Evolutionary conservation across 2,113 vertebrate genomes (phyloP), one percentile per base, ranked within the genome.

Genomic region (Amphilophus citrinellus): DNA sequence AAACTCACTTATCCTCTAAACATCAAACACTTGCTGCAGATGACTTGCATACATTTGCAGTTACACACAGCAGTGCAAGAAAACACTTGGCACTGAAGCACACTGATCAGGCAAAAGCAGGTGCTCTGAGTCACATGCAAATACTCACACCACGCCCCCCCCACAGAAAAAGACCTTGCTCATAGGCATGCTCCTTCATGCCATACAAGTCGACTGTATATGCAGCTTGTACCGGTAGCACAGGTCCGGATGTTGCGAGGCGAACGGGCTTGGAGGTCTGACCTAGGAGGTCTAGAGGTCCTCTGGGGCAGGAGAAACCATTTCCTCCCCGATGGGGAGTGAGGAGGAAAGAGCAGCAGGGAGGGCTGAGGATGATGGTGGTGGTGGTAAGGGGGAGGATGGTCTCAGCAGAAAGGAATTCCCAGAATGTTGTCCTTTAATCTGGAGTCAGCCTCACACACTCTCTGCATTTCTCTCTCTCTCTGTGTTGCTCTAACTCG

Each of bases 391-490:
- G 89, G 88, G 91, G 89, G 88, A 86, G 88, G 92, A 93, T 95
- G 92, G 88, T 96, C 96, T 97, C 96, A 97, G 95, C 96, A 96
- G 95, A 87, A 95, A 96, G 96, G 97, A 98, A 98, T 97, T 97
- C 96, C 89, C 91, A 97, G 97, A 98, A 98, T 97, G 97, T 96
- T 97, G 96, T 97, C 96, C 96, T 97, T 97, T 97, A 96, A 97
- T 97, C 96, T 97, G 94, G 92, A 96, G 95, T 96, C 95, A 96
- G 95, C 96, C 97, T 93, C 83, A 84, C 86, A 86, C 85, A 79
- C 86, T 77, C 88, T 78, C 47, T 39, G 6, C 79, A 24, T 90
- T 77, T 80, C 61, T 85, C 82, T 20, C 57, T 84, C 68, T 44
- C 32, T 24, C 79, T 88, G 50, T 82, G 75, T 84, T 58, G 57